Conservation (phyloP, 2,113 vertebrate genomes). For the Archilochus colubris region DNA sequence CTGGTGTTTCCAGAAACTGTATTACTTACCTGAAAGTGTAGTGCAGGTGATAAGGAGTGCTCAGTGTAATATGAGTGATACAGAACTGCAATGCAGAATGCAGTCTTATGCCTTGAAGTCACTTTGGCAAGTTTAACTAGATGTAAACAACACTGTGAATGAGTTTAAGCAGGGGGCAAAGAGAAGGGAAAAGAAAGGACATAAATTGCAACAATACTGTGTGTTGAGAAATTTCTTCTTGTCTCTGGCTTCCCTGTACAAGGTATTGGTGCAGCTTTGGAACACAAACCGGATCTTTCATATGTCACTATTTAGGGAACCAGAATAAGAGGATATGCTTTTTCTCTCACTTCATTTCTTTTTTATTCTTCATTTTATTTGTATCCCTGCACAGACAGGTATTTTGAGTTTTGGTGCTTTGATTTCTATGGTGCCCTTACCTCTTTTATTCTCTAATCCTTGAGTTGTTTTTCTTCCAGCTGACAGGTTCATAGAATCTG, state of each 20-base stretch:
- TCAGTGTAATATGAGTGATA: not conserved
- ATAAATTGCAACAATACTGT: not conserved
- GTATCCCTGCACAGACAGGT: not conserved
- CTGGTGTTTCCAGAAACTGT: not conserved
- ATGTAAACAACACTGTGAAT: not conserved
- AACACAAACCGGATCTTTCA: not conserved
- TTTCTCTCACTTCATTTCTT: not conserved
- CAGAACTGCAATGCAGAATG: not conserved
- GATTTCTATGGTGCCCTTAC: not conserved
- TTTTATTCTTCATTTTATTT: not conserved
- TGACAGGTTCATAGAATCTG: slow-evolving; percentile 30
- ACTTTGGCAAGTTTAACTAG: not conserved
- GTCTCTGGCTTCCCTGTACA: not conserved
- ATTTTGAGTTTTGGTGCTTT: not conserved
- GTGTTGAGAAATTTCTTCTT: not conserved
- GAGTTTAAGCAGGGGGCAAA: not conserved
- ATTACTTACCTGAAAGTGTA: not conserved
- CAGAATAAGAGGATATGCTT: not conserved
- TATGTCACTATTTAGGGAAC: not conserved
- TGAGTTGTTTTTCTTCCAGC: not conserved
- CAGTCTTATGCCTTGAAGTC: not conserved
- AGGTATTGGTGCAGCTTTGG: not conserved
- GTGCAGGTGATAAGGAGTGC: not conserved
- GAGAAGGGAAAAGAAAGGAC: not conserved
- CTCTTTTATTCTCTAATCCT: not conserved